Conservation (phyloP, 2,888 invertebrate species). For the Molanna angustata region DNA sequence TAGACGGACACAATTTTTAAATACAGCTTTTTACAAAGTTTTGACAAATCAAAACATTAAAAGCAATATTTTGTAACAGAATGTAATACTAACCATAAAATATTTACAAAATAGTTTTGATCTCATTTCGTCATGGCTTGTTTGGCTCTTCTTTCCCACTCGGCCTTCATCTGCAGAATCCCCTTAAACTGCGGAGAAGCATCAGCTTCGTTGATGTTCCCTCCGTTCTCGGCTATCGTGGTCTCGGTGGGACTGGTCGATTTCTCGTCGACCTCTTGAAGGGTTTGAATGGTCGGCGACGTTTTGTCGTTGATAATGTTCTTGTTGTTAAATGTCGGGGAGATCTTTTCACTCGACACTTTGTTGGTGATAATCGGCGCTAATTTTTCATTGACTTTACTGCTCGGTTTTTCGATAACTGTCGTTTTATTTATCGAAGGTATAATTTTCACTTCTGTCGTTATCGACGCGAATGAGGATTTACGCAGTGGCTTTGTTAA, state of each 20-base stretch:
- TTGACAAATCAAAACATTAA: too few species aligned
- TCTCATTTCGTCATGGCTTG: constrained; percentile 63
- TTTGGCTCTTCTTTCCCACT: constrained; percentile 76
- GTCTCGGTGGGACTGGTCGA: not conserved
- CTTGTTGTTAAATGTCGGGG: not conserved
- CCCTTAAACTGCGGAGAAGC: constrained; percentile 63
- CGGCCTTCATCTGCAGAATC: constrained; percentile 70
- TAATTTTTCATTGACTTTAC: constrained; percentile 3
- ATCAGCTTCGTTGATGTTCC: constrained; percentile 45
- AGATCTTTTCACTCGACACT: constrained; percentile 2
- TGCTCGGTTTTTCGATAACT: constrained; percentile 12
- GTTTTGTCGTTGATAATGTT: constrained; percentile 1
- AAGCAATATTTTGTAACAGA: too few species aligned
- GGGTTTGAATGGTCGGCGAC: constrained; percentile 16
- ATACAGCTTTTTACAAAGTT: too few species aligned
- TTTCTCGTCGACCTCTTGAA: constrained; percentile 39
- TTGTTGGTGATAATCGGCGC: constrained; percentile 10
- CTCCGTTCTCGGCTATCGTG: constrained; percentile 37
- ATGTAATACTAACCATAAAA: too few species aligned
- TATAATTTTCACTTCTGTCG: constrained; percentile 39
- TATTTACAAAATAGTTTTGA: too few species aligned
- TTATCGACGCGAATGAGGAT: constrained; percentile 35
- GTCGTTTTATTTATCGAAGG: constrained; percentile 12
- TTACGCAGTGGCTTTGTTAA: constrained; percentile 40
- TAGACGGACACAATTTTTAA: too few species aligned